Conservation (phyloP, 2,113 vertebrate species). For the Perognathus longimembris region DNA sequence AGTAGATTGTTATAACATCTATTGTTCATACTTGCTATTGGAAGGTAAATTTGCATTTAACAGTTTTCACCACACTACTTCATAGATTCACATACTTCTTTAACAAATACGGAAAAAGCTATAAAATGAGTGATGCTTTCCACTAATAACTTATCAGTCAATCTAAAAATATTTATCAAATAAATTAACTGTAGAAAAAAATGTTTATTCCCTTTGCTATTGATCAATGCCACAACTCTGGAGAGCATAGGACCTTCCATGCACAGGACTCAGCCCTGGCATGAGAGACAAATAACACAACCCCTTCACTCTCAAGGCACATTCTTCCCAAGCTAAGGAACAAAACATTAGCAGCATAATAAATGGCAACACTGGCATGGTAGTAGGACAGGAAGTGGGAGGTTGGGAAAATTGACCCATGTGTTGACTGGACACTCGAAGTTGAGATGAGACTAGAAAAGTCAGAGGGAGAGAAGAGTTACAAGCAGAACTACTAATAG, state of each 20-base stretch:
- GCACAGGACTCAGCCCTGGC: neutral
- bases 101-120: neutral
- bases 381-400: neutral
- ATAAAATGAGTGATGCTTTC: neutral
- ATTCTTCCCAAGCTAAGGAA: neutral
- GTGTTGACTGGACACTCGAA: too few species aligned
- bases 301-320: neutral
- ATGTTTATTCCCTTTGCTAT: neutral
- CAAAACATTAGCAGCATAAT: neutral
- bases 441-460: neutral
- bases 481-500: neutral
- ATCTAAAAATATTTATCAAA: constrained; percentile 21
- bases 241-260: neutral
- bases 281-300: neutral
- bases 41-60: constrained; percentile 17
- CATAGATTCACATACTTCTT: neutral
- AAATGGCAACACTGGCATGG: neutral
- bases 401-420: neutral
- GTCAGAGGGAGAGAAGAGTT: neutral
- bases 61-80: neutral
- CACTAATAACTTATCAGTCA: constrained; percentile 39
- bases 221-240: neutral
- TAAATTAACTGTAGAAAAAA: neutral
- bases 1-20: neutral
- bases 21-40: neutral